Evolutionary conservation across 2,797 vertebrate species (phyloP).

Genomic region (Bradypodion pumilum): DNA sequence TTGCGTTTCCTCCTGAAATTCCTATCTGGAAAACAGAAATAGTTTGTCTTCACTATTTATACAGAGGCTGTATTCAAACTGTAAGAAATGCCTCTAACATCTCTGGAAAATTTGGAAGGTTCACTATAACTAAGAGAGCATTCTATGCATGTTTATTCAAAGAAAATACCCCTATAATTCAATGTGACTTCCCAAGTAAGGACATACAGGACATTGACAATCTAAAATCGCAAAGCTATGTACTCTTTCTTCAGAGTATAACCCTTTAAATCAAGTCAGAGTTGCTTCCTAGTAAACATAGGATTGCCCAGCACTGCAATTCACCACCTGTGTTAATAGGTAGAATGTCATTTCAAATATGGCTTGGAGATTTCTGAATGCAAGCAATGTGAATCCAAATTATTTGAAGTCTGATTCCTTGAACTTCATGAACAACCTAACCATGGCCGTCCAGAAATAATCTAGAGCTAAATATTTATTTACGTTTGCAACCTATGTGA

Average conservation of each 20-base stretch:
- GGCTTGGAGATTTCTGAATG: background rate
- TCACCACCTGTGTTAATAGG: background rate
- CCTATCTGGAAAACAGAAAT: slow-evolving; percentile 18
- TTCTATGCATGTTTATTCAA: background rate
- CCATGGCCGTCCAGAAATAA: background rate
- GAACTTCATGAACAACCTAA: background rate
- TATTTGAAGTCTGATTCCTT: background rate
- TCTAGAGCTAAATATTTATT: background rate
- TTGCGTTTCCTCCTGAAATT: background rate
- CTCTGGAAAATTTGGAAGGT: background rate
- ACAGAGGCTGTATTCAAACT: slow-evolving; percentile 23
- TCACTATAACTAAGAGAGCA: background rate
- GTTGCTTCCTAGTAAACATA: background rate
- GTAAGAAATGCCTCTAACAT: slow-evolving; percentile 21
- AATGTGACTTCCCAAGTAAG: background rate
- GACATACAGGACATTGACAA: too few relatives aligned
- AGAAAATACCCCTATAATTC: background rate
- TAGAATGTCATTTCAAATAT: background rate
- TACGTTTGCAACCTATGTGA: background rate
- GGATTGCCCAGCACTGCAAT: background rate
- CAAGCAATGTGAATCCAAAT: background rate
- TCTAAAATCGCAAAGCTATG: background rate
- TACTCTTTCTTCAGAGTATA: background rate
- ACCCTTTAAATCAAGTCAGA: background rate
- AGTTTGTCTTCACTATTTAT: slow-evolving; percentile 25